Conservation (phyloP, 2,797 vertebrate species). For the Hydrolagus colliei region DNA sequence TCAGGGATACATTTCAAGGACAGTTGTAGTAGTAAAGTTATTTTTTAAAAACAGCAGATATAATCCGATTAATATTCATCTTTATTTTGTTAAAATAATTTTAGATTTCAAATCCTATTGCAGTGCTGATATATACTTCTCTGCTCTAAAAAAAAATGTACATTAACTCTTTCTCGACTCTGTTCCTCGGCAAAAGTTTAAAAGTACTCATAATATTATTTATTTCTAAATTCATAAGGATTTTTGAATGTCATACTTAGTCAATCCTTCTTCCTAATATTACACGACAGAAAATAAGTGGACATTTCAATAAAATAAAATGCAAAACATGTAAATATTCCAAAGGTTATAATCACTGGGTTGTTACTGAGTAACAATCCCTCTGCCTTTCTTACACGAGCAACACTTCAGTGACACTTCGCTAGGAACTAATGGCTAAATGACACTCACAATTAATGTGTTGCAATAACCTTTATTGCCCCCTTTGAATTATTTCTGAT, state of each 20-base stretch:
- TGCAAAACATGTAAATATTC: not conserved
- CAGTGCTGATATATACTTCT: no score
- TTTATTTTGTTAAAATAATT: no score
- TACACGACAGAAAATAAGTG: not conserved
- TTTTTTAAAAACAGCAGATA: no score
- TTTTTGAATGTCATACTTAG: not conserved
- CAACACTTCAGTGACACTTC: not conserved
- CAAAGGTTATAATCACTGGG: not conserved
- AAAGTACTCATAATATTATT: no score
- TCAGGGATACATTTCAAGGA: no score
- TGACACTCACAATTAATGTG: not conserved
- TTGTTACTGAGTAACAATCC: not conserved
- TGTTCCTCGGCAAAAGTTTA: no score
- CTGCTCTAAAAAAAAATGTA: no score
- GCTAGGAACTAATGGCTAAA: not conserved
- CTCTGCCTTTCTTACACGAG: not conserved
- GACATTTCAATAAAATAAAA: not conserved
- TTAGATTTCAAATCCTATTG: no score
- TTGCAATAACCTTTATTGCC: not conserved
- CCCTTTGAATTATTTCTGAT: constrained; percentile 6
- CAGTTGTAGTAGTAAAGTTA: no score
- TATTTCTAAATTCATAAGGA: no score
- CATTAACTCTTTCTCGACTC: no score
- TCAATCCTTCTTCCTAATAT: not conserved
- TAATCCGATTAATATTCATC: no score